Base-by-base conservation (phyloP, 2,113 vertebrate genomes). In the Poeciliopsis occidentalis region DNA sequence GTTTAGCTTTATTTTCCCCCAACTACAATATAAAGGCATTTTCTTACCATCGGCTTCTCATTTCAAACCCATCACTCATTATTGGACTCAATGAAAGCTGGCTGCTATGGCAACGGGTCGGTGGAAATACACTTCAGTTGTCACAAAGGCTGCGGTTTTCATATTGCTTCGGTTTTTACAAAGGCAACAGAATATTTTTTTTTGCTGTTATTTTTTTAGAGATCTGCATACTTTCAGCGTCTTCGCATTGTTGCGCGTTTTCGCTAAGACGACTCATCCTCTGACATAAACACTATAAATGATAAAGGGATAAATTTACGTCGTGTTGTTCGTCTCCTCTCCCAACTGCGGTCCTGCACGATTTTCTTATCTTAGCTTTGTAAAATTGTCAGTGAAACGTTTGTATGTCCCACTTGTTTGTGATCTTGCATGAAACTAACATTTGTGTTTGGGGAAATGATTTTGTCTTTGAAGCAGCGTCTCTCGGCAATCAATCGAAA, bases 41-140 rank as follows among this genome's bases (percentile, higher is more conserved):
- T 41, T 31, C 65, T 78, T 69, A 73, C 62, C 72, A 71, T 71
- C 66, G 61, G 39, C 67, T 30, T 24, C 31, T 60, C 66, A 61
- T 83, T 82, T 83, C 60, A 82, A 81, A 81, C 73, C 72, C 79
- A 74, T 78, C 72, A 68, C 61, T 44, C 31, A 51, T 77, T 81
- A 83, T 82, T 68, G 39, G 12, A 83, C 31, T 73, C 39, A 74
- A 15, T 71, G 64, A 80, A 75, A 19, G 47, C 30, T 63, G 54
- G 86, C 80, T 91, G 81, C 86, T 69, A 86, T 88, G 80, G 81
- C 81, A 92, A 92, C 79, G 13, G 27, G 67, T 69, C 67, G 19
- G 61, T 71, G 61, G 57, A 81, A 78, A 75, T 70, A 47, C 71
- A 71, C 39, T 80, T 79, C 65, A 79, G 24, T 73, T 26, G 63